Percentiles rank a stretch among this genome's conserved stretches.
Evolutionary conservation across 2,797 vertebrate genomes (phyloP).

Genomic region (Brotula barbata): DNA sequence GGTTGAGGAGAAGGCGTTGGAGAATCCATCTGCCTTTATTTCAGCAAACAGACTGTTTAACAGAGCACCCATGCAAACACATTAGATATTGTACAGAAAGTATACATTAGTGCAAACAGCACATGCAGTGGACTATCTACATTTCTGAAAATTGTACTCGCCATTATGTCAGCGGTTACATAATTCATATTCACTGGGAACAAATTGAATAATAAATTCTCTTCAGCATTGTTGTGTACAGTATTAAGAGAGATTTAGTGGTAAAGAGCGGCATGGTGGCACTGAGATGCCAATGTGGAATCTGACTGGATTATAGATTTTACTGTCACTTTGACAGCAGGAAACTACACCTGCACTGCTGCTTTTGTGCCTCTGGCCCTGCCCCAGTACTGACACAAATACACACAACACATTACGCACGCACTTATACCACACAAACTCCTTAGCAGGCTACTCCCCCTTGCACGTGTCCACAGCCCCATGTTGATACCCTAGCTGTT

Average conservation of each 20-base stretch:
- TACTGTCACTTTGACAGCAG: conserved; percentile 78
- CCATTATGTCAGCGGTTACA: conserved; percentile 1
- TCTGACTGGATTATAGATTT: conserved; percentile 68
- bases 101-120: conserved; percentile 11
- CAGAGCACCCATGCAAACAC: conserved; percentile 56
- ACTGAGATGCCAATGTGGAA: conserved; percentile 43
- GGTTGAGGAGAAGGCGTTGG: conserved; percentile 72
- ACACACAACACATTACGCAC: conserved; percentile 45
- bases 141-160: not conserved
- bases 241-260: conserved; percentile 6
- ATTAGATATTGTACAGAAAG: conserved; percentile 40
- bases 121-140: not conserved
- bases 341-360: conserved; percentile 80
- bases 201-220: conserved; percentile 9
- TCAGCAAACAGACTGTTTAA: conserved; percentile 72
- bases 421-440: conserved; percentile 62
- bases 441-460: conserved; percentile 72
- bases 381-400: conserved; percentile 54
- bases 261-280: conserved; percentile 40
- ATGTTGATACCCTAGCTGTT: conserved; percentile 84
- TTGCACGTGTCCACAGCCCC: conserved; percentile 81
- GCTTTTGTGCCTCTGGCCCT: conserved; percentile 66
- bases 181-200: conserved; percentile 1
- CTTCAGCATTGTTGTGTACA: not conserved
- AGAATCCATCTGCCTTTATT: conserved; percentile 71